Evolutionary conservation across 2,113 vertebrate species (phyloP).

Genomic region (Hemichromis elongatus): DNA sequence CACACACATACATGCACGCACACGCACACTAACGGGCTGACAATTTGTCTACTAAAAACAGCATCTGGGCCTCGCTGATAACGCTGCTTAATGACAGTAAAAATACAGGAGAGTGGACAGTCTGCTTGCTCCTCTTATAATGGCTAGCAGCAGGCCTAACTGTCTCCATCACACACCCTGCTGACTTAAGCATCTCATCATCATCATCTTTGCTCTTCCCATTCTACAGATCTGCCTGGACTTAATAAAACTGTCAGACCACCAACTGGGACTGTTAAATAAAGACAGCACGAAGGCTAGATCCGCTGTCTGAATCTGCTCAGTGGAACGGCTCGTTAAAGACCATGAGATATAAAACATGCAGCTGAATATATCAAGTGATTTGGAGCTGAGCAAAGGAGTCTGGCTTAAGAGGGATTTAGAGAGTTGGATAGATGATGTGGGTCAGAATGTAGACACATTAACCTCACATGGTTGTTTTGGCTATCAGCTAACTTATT

Average conservation of each 20-base stretch:
- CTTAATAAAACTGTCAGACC: slow-evolving; percentile 58
- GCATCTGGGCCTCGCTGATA: slow-evolving; percentile 57
- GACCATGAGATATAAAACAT: slow-evolving; percentile 3
- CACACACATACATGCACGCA: neutral
- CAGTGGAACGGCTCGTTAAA: slow-evolving; percentile 14
- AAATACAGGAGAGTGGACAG: slow-evolving; percentile 13
- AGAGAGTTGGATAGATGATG: neutral
- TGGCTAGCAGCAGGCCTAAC: slow-evolving; percentile 37
- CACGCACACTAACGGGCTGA: neutral
- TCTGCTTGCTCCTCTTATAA: slow-evolving; percentile 33
- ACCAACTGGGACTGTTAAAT: slow-evolving; percentile 52
- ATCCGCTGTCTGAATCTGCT: slow-evolving; percentile 9
- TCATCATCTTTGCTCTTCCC: slow-evolving; percentile 14
- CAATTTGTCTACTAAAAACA: neutral
- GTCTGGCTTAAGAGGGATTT: neutral
- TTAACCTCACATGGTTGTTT: neutral
- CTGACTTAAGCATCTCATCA: slow-evolving; percentile 53
- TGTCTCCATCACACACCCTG: slow-evolving; percentile 44
- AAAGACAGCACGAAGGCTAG: neutral
- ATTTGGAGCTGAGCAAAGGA: neutral
- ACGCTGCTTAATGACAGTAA: slow-evolving; percentile 23
- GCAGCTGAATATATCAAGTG: neutral
- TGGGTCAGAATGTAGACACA: neutral
- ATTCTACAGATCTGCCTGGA: slow-evolving; percentile 35
- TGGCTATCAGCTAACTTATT: neutral